Evolutionary conservation across 2,888 invertebrate genomes (phyloP).

Genomic region (Balanococcus diminutus): DNA sequence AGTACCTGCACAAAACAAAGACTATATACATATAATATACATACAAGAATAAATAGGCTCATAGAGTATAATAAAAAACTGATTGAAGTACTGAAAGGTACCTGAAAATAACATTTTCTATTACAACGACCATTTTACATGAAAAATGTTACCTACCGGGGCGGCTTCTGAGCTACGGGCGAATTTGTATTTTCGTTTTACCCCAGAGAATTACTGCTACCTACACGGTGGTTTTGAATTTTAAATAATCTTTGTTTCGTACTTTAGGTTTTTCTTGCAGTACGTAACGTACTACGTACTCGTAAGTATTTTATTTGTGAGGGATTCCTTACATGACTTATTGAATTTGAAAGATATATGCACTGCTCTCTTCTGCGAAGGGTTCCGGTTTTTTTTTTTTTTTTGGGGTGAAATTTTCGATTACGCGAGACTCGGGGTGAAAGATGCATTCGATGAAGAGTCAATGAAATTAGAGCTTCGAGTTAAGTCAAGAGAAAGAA

Average conservation of each 20-base stretch:
- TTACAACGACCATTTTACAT: conserved; percentile 31
- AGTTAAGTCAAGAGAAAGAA: no score
- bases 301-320: no score
- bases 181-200: conserved; percentile 24
- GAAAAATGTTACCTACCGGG: conserved; percentile 24
- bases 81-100: conserved; percentile 34
- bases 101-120: conserved; percentile 41
- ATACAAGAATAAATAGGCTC: conserved; percentile 29
- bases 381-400: no score
- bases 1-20: neutral
- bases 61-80: conserved; percentile 33
- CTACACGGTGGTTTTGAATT: conserved; percentile 28
- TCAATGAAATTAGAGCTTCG: no score
- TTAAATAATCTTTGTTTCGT: conserved; percentile 37
- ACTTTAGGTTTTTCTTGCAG: neutral
- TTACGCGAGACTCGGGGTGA: no score
- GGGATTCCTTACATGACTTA: no score
- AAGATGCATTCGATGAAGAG: no score
- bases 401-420: no score
- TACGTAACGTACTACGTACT: no score
- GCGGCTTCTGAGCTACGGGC: neutral
- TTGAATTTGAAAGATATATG: no score
- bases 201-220: conserved; percentile 3
- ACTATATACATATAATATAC: no score
- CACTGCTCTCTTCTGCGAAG: no score